phyloP scores from a whole-genome alignment of 2,888 invertebrate species.

The Kryphioiulus occultus region DNA sequence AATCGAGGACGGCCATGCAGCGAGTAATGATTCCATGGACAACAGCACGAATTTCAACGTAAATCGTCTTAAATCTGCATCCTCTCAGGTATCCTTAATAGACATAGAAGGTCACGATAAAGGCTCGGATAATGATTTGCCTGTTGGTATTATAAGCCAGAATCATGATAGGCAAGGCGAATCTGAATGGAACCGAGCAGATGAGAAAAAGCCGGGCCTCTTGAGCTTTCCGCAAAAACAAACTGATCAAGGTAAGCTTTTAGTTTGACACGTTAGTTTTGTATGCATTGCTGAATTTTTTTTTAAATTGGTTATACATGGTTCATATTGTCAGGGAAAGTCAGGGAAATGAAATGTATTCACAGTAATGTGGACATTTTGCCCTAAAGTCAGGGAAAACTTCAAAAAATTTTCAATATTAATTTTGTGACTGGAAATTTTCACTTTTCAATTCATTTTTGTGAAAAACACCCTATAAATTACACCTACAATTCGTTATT shows the following conservation, averaged over 20 bases:
- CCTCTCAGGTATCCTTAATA: conserved; percentile 29
- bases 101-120: background rate
- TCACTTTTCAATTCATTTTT: too few species aligned
- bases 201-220: background rate
- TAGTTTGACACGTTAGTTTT: background rate
- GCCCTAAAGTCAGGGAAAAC: too few species aligned
- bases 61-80: background rate
- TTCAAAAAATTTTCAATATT: too few species aligned
- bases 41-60: background rate
- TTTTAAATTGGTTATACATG: too few species aligned
- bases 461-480: too few species aligned
- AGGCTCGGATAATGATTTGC: background rate
- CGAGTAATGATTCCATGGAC: background rate
- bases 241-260: conserved; percentile 46
- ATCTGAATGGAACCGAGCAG: background rate
- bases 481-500: too few species aligned
- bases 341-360: too few species aligned
- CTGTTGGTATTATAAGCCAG: background rate
- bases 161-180: conserved; percentile 24
- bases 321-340: too few species aligned
- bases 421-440: too few species aligned
- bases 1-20: background rate
- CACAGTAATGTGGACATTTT: too few species aligned
- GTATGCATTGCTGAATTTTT: too few species aligned
- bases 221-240: conserved; percentile 14